Conservation (phyloP, 2,888 invertebrate genomes). For the Homarus gammarus region DNA sequence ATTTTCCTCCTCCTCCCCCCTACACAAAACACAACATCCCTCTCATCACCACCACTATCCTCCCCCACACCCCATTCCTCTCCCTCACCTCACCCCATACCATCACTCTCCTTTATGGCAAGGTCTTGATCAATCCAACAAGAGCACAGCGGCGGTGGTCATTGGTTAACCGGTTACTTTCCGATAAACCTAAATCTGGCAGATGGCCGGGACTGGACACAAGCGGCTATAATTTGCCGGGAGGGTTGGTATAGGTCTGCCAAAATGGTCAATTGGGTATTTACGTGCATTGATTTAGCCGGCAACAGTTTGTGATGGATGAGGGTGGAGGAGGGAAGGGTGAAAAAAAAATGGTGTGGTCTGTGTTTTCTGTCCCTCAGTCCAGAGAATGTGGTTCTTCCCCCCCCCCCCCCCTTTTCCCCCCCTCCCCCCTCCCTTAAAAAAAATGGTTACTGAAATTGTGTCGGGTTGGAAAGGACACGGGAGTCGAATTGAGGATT, state of each 20-base stretch:
- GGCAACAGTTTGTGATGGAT: background rate
- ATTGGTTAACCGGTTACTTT: conserved; percentile 44
- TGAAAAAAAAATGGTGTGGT: no score
- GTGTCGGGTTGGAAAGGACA: no score
- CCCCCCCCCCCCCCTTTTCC: no score
- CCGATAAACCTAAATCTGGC: conserved; percentile 37
- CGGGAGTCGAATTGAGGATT: no score
- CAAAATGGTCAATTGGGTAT: conserved; percentile 15
- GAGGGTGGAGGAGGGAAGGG: no score
- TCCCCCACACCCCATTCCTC: background rate
- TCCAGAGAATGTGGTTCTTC: no score
- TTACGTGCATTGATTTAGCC: background rate
- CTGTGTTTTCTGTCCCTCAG: no score
- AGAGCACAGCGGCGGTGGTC: conserved; percentile 18
- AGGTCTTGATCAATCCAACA: conserved; percentile 28
- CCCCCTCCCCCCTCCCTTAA: no score
- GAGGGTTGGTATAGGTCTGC: background rate
- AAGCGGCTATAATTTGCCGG: conserved; percentile 31
- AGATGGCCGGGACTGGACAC: conserved; percentile 5
- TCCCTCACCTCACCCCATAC: background rate
- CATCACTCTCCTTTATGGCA: conserved; percentile 18
- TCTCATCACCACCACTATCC: background rate
- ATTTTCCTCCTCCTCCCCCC: background rate
- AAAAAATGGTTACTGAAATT: no score
- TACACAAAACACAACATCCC: no score